These are phyloP conservation scores for Apteryx owenii DNA, from an alignment of 2,113 vertebrate species.

Conservation along the genomic window DNA sequence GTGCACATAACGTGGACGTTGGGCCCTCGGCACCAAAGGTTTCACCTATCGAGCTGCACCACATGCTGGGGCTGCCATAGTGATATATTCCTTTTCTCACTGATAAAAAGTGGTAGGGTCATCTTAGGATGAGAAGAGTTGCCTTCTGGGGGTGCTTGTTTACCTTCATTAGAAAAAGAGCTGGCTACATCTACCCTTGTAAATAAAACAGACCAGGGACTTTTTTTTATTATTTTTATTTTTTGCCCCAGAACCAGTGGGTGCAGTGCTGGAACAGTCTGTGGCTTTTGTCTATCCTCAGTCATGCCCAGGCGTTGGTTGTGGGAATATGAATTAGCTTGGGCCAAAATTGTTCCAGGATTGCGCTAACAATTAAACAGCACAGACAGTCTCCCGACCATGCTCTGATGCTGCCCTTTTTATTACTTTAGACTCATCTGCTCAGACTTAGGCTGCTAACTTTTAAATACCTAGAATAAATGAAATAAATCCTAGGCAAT, in stretches of 20 bases:
- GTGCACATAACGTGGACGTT: neutral
- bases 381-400: neutral
- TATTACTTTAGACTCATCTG: neutral
- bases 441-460: neutral
- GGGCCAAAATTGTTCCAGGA: neutral
- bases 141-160: neutral
- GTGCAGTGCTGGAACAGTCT: too few relatives aligned
- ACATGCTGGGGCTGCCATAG: neutral
- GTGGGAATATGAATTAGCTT: too few relatives aligned
- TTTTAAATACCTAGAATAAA: neutral
- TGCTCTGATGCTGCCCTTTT: neutral
- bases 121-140: neutral
- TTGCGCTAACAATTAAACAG: neutral
- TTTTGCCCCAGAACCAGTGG: too few relatives aligned
- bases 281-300: too few relatives aligned
- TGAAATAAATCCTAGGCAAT: neutral
- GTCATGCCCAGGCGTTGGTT: too few relatives aligned
- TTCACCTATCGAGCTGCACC: neutral
- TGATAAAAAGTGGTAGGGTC: neutral
- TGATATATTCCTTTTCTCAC: neutral
- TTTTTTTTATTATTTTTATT: too few relatives aligned
- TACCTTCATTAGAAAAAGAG: neutral
- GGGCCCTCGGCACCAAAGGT: neutral
- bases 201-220: too few relatives aligned
- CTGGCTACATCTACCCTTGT: too few relatives aligned